These are phyloP conservation scores for Baccha elongata DNA, from an alignment of 2,888 invertebrate genomes.

Conservation along the genomic window DNA sequence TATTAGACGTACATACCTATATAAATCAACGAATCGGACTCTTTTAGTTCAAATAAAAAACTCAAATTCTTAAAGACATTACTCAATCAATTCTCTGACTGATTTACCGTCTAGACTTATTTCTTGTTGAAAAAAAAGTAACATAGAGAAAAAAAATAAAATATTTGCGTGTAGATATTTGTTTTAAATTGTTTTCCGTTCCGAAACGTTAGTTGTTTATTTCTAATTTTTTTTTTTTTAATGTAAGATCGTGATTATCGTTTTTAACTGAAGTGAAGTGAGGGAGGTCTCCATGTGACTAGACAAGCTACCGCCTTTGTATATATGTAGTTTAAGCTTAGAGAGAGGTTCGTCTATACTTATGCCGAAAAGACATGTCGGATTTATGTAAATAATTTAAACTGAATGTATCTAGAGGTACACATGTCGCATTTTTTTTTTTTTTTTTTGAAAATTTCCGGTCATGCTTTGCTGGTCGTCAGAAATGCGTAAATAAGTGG, in stretches of 20 bases:
- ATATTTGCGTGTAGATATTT: neutral
- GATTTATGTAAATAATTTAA: conserved; percentile 29
- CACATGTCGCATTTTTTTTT: conserved; percentile 11
- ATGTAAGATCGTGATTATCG: conserved; percentile 21
- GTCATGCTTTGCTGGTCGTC: conserved; percentile 43
- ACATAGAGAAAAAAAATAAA: neutral
- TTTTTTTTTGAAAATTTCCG: conserved; percentile 55
- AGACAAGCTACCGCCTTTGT: conserved; percentile 20
- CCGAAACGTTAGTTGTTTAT: conserved; percentile 1
- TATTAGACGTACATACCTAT: no score
- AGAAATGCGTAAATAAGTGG: conserved; percentile 51
- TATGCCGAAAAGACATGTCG: neutral
- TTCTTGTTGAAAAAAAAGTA: neutral
- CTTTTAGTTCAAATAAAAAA: no score
- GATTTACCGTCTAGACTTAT: conserved; percentile 1
- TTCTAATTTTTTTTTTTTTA: neutral
- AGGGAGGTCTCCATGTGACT: conserved; percentile 13
- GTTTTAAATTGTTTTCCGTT: conserved; percentile 6
- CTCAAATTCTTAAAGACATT: neutral
- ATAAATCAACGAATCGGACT: no score
- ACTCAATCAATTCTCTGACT: neutral
- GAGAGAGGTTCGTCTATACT: neutral
- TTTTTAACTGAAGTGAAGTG: neutral
- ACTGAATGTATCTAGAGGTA: neutral
- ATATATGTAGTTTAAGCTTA: neutral